Evolutionary conservation across 2,888 invertebrate genomes (phyloP).

Genomic region (Blastobasis adustella): DNA sequence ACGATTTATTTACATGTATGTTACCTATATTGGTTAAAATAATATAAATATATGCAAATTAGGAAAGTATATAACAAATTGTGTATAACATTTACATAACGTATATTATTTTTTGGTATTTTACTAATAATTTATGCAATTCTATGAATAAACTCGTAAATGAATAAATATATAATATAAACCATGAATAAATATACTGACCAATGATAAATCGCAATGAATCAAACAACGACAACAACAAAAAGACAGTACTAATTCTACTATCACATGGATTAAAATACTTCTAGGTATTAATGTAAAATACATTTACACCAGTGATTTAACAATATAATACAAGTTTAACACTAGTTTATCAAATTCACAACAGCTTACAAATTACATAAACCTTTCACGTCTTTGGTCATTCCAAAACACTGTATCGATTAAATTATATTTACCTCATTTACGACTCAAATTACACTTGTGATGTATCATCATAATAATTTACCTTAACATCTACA

Average conservation of each 20-base stretch:
- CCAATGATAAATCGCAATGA: constrained; percentile 14
- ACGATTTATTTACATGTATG: too few species aligned
- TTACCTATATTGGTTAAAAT: too few species aligned
- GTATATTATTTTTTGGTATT: neutral
- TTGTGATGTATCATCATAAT: neutral
- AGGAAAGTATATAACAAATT: too few species aligned
- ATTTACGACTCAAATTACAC: neutral
- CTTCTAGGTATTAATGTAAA: constrained; percentile 41
- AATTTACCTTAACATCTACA: neutral
- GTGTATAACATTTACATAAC: neutral
- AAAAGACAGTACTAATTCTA: constrained; percentile 34
- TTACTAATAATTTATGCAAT: constrained; percentile 8
- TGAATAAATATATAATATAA: neutral
- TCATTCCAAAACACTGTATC: constrained; percentile 36
- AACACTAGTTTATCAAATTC: constrained; percentile 46
- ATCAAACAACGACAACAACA: constrained; percentile 23
- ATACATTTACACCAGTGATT: constrained; percentile 34
- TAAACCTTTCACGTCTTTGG: constrained; percentile 55
- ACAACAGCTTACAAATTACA: constrained; percentile 45
- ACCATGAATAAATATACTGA: constrained; percentile 4
- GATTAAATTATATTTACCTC: constrained; percentile 1
- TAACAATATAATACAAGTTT: constrained; percentile 42
- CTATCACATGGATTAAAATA: constrained; percentile 71
- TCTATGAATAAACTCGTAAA: neutral
- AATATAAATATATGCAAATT: too few species aligned